Conservation (phyloP, 1,140 invertebrate genomes). For the Sinonovacula constricta region DNA sequence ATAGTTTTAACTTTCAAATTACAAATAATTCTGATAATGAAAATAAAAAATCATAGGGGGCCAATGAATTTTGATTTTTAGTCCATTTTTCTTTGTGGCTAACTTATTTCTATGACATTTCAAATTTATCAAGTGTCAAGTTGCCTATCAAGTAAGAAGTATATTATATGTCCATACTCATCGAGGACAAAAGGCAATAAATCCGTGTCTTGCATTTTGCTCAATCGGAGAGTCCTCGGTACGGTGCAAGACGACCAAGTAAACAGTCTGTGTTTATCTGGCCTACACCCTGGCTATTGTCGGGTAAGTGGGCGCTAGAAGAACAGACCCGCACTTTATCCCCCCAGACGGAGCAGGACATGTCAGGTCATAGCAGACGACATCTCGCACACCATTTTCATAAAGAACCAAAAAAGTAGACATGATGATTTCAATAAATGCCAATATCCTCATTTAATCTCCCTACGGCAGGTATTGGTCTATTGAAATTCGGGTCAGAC, state of each 20-base stretch:
- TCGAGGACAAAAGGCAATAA: neutral
- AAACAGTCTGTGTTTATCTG: neutral
- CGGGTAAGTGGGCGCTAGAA: neutral
- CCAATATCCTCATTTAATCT: neutral
- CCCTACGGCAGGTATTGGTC: too few species aligned
- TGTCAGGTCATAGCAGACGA: neutral
- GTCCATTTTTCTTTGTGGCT: neutral
- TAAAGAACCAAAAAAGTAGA: neutral
- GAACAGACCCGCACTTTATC: neutral
- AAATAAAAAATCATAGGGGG: neutral
- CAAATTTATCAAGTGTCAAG: neutral
- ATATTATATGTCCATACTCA: neutral
- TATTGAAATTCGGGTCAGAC: too few species aligned
- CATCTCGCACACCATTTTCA: neutral
- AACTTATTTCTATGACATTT: neutral
- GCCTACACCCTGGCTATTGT: neutral
- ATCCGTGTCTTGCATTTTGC: neutral
- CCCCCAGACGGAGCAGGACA: neutral
- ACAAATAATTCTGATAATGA: neutral
- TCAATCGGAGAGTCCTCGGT: too few species aligned
- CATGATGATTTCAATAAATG: neutral
- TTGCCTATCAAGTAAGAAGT: neutral
- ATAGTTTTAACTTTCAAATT: neutral
- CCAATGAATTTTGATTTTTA: neutral
- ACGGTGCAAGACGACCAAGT: neutral